These are phyloP conservation scores for Verasper variegatus DNA, from an alignment of 2,113 vertebrate species.

Conservation along the genomic window DNA sequence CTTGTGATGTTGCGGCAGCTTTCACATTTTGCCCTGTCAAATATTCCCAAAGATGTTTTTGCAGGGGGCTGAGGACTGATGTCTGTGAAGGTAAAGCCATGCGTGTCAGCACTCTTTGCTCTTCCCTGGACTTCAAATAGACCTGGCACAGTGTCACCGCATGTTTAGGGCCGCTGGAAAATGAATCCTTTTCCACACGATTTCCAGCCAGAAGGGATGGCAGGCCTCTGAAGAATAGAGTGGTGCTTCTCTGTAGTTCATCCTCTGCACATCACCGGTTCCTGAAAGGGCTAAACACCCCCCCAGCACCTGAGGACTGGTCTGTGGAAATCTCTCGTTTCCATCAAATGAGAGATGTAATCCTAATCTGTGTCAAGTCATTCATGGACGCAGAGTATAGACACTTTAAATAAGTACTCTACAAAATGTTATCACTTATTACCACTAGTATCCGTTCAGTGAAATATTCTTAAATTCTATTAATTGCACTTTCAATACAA, in stretches of 20 bases:
- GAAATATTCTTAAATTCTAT: too few relatives aligned
- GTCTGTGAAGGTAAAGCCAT: conserved; percentile 33
- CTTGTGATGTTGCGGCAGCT: conserved; percentile 46
- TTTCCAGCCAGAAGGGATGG: conserved; percentile 27
- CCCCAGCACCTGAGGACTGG: not conserved
- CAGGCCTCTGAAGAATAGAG: conserved; percentile 43
- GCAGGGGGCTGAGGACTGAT: conserved; percentile 15
- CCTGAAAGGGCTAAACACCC: conserved; percentile 38
- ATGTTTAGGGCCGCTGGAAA: conserved; percentile 38
- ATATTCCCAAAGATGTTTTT: conserved; percentile 54
- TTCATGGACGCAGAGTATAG: not conserved
- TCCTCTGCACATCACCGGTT: conserved; percentile 11
- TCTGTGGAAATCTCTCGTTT: not conserved
- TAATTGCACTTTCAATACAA: too few relatives aligned
- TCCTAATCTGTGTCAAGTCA: not conserved
- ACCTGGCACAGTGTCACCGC: conserved; percentile 20
- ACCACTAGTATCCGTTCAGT: too few relatives aligned
- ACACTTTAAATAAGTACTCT: not conserved
- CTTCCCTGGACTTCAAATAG: conserved; percentile 58
- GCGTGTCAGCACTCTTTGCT: conserved; percentile 48
- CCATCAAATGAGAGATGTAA: not conserved
- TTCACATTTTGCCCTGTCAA: conserved; percentile 63
- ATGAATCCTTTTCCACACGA: conserved; percentile 34
- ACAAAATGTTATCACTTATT: not conserved
- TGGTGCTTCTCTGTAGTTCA: conserved; percentile 30